Base-by-base conservation (phyloP, 2,797 vertebrate genomes). In the Darevskia nairensis region DNA sequence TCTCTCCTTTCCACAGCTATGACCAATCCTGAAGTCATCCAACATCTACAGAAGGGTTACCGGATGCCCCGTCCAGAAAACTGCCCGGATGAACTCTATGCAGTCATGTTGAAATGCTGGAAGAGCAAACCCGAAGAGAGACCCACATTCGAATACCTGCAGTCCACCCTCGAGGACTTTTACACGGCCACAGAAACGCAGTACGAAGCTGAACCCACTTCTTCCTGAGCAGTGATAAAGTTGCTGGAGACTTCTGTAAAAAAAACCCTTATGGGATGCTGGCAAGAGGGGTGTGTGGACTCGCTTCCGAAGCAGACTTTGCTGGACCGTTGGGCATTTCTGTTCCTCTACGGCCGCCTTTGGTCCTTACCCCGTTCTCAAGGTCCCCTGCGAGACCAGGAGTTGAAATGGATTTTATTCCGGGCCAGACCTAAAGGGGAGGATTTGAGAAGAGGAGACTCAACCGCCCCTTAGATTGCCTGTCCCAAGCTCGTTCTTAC, bases 71-170 rank as follows among this genome's bases (percentile, higher is more conserved):
- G 97, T 55, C 97, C 97, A 0, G 96, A 96, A 55, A 2, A 55
- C 1, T 97, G 97, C 61, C 97, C 97, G 0, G 80, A 44, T 0
- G 96, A 97, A 81, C 95, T 98, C 88, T 97, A 98, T 89, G 80
- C 44, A 29, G 29, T 98, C 88, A 97, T 98, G 90, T 44, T 95
- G 3, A 92, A 94, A 75, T 98, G 97, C 93, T 98, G 97, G 97
- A 88, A 96, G 15, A 92, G 59, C 85, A 92, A 89, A 41, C 97
- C 97, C 0, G 97, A 97, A 88, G 96, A 97, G 8, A 93, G 97
- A 23, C 97, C 97, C 0, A 98, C 97, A 79, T 98, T 98, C 3
- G 97, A 98, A 89, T 97, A 97, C 91, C 94, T 97, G 90, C 97
- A 97, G 90, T 96, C 96, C 0, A 92, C 96, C 88, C 96, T 98